Base-by-base conservation (phyloP, 2,113 vertebrate genomes). In the Amblyopsis rosae region DNA sequence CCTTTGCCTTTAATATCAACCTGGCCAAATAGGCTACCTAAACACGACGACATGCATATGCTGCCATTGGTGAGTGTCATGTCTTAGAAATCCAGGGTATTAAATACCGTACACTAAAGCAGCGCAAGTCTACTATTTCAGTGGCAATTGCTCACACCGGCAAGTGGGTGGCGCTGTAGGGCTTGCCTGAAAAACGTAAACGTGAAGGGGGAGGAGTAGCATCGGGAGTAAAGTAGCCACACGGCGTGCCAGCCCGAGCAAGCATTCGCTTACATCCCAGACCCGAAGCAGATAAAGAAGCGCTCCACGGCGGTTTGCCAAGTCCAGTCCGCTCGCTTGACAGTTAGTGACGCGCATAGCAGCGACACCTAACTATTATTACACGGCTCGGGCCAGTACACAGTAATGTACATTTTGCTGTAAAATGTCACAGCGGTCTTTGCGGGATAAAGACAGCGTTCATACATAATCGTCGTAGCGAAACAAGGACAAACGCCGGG, bases 141-240 rank as follows among this genome's bases (percentile, higher is more conserved):
- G 35, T 41, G 82, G 86, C 70, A 82, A 2, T 82, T 76, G 47
- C 70, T 1, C 10, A 0, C 53, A 64, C 64, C 3, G 66, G 15
- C 82, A 65, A 78, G 73, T 73, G 78, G 84, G 90, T 3, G 92
- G 86, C 86, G 89, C 91, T 86, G 82, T 55, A 70, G 78, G 77
- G 86, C 89, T 67, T 56, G 79, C 35, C 68, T 77, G 78, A 51
- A 66, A 50, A 9, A 65, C 62, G 62, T 73, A 69, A 62, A 65
- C 76, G 80, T 68, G 72, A 65, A 90, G 92, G 86, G 91, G 92
- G 92, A 89, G 92, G 92, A 91, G 90, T 90, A 55, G 83, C 77
- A 68, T 80, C 74, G 73, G 82, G 84, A 90, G 90, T 89, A 90
- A 91, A 93, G 91, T 93, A 90, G 82, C 90, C 84, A 86, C 91